Base-by-base conservation (phyloP, 2,797 vertebrate species). In the Parambassis ranga region DNA sequence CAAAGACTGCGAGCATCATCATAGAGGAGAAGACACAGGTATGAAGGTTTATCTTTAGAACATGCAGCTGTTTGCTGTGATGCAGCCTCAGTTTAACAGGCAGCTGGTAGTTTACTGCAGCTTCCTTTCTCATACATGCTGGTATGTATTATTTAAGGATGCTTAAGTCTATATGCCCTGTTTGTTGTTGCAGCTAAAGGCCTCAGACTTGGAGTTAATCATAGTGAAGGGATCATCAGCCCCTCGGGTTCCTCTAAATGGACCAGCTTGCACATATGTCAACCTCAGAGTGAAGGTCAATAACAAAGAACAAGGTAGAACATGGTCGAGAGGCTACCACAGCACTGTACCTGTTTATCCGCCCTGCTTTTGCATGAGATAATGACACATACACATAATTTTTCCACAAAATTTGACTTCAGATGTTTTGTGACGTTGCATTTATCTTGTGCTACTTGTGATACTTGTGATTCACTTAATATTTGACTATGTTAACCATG, bases 1-100 rank as follows among this genome's bases (percentile, higher is more conserved):
- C 93, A 71, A 77, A 89, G 44, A 89, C 79, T 6, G 89, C 91
- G 75, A 90, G 86, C 57, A 11, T 96, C 41, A 95, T 99, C 68
- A 95, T 98, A 77, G 92, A 95, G 71, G 96, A 99, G 81, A 94
- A 87, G 73, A 96, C 93, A 5, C 95, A 96, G 90, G 98, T 98
- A 87, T 89, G 60, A 65, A 28, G 16, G 19, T 10, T 42, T 27
- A 11, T 10, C 5, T 60, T 3, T 1, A 20, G n/a, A 18, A 6
- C 7, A 23, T 48, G 9, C 13, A 35, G 3, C n/a, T 62, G 28
- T 44, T 50, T n/a, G 2, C 11, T 50, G 6, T 10, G 6, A 28
- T 16, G 36, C 8, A 35, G 30, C 5, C 26, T 43, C 15, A 44
- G 22, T 37, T 70, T 28, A 20, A 58, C 11, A 31, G 6, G 26